Evolutionary conservation across 1,140 invertebrate genomes (phyloP).

Genomic region (Gryon sp.): DNA sequence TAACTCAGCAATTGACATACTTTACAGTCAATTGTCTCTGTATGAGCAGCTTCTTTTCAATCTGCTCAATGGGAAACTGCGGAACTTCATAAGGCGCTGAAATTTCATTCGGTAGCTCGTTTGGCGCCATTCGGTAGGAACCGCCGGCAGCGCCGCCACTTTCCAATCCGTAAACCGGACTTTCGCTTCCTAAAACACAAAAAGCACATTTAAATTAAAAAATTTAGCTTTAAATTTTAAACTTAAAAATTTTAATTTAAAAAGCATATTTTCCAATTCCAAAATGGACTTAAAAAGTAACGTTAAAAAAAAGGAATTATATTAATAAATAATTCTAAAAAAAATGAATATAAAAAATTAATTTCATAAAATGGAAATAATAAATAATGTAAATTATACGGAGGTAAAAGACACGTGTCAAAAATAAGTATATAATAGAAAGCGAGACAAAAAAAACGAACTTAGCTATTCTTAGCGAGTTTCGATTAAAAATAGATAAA

Average conservation of each 20-base stretch:
- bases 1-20: too few species aligned
- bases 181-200: constrained; percentile 75
- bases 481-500: constrained; percentile 6
- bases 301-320: too few species aligned
- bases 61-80: constrained; percentile 98
- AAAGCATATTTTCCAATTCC: too few species aligned
- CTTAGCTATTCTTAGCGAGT: constrained; percentile 7
- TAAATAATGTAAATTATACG: too few species aligned
- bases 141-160: constrained; percentile 56
- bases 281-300: too few species aligned
- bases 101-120: constrained; percentile 90
- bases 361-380: too few species aligned
- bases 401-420: constrained; percentile 12
- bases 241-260: too few species aligned
- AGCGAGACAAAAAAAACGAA: constrained; percentile 25
- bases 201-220: too few species aligned
- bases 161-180: constrained; percentile 74
- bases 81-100: constrained; percentile 97
- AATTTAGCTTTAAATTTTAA: too few species aligned
- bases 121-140: constrained; percentile 69
- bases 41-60: constrained; percentile 94
- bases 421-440: constrained; percentile 24
- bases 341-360: too few species aligned
- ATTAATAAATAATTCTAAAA: too few species aligned
- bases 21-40: constrained; percentile 94